Evolutionary conservation across 2,113 vertebrate species (phyloP), one percentile per base, ranked within the genome.

Genomic region (Muntiacus reevesi): DNA sequence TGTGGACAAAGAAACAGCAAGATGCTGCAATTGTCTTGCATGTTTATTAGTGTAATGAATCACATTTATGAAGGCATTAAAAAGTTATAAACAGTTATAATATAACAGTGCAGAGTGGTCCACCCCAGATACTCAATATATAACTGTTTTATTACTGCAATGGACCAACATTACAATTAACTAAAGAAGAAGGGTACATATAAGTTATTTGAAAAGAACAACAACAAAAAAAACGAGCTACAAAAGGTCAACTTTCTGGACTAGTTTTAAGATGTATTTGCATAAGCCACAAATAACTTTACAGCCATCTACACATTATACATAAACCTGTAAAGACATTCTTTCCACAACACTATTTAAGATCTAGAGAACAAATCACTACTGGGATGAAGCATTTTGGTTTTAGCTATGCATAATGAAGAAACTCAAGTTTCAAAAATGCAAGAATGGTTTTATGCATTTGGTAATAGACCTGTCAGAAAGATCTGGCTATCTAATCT

Each of bases 1-100:
- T 7, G 94, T 91, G 59, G 54, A 10, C 89, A 57, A 79, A 96
- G n/a, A 97, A 96, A 16, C 25, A 89, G 89, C 67, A 96, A 87
- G 78, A 96, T 45, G 17, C 55, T 98, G 55, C 23, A 13, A 21
- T 93, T 95, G 85, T 89, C 97, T 95, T 97, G 30, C 78, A 94
- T 93, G 67, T 97, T 97, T 98, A 94, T 98, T 96, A 96, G 57
- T 92, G 40, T 92, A 95, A 97, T 98, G 87, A 98, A 97, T 98
- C 95, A 98, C 59, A 54, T 98, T 99, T 98, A 99, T 98, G 95
- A 98, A 98, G 88, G 95, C 79, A 98, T 97, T 87, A 95, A 74
- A 96, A 98, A 91, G 87, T 98, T 98, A 94, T 95, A 98, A 98
- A 97, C 89, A 91, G 64, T 97, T 97, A 87, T 83, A 98, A 97